Evolutionary conservation across 2,888 invertebrate species (phyloP), one percentile per base, ranked within the genome.

Genomic region (Leptopilina myrica): DNA sequence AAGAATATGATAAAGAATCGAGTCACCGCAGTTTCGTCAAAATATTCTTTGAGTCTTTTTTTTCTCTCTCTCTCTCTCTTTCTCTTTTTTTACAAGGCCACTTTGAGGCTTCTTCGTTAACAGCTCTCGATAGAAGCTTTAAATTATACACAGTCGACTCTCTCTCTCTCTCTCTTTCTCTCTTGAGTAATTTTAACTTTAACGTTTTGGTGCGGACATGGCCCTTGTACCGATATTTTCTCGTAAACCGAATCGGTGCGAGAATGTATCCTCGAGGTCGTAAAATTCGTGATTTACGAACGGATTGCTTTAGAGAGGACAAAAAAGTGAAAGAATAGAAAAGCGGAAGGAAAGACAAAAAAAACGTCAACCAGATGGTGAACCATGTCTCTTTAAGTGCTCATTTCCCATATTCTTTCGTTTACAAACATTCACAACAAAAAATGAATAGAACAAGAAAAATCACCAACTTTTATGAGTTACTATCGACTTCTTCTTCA

Each of bases 211-310:
- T 64, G 53, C 49, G 59, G 64, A 75, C 78, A 76, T 73, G n/a
- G 78, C 69, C 69, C 53, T 62, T 49, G 69, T 73, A 73, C 69
- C 78, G 78, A 64, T 69, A 73, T 78, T 79, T 79, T 75, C 78
- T 82, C 82, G 76, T 82, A 79, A 82, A 80, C 64, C 65, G 73
- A 78, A 78, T 73, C 73, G 64, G 69, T 79, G 77, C 77, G 79
- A 79, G 78, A 77, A 79, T 78, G 77, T 53, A 46, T 79, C 78
- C 78, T 79, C 76, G 76, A 79, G 78, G 65, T 82, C 80, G 80
- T 82, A 80, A 82, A 80, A 85, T 82, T 78, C 76, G 77, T 85
- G 85, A 86, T 85, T 86, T 86, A 86, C 83, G 86, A 80, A 84
- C 69, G 53, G 80, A 76, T 76, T 43, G 76, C 76, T 77, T 43